Conservation (phyloP, 2,888 invertebrate genomes). For the Zaprionus obscuricornis region DNA sequence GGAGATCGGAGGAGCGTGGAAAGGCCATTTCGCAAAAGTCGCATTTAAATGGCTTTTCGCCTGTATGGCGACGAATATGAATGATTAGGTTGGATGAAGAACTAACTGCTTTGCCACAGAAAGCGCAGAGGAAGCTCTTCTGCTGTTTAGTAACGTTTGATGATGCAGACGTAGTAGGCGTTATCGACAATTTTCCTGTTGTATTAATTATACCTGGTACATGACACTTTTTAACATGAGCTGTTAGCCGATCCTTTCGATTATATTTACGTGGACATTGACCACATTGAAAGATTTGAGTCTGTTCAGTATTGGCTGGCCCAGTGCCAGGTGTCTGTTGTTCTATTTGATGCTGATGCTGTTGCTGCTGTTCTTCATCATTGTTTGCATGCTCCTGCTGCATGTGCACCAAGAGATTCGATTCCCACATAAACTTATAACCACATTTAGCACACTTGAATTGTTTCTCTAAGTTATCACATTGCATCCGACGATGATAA, state of each 20-base stretch:
- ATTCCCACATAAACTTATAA: conserved; percentile 81
- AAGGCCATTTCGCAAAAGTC: conserved; percentile 87
- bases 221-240: conserved; percentile 78
- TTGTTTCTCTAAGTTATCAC: conserved; percentile 75
- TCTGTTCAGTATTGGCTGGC: too few relatives aligned
- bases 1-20: conserved; percentile 86
- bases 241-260: conserved; percentile 79
- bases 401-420: conserved; percentile 77
- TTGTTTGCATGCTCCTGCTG: conserved; percentile 55
- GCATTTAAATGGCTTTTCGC: conserved; percentile 87
- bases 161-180: background rate
- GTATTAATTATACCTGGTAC: conserved; percentile 8
- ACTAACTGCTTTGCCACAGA: conserved; percentile 86
- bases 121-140: conserved; percentile 85
- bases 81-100: conserved; percentile 87
- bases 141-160: conserved; percentile 44
- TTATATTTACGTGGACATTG: conserved; percentile 80
- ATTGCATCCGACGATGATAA: conserved; percentile 84
- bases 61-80: conserved; percentile 88
- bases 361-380: conserved; percentile 14
- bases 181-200: background rate
- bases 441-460: conserved; percentile 76
- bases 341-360: too few relatives aligned
- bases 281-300: conserved; percentile 74
- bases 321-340: too few relatives aligned